Percentiles rank a stretch among this genome's conserved stretches.
These are phyloP conservation scores for Archivesica marissinica DNA, from an alignment of 1,140 invertebrate species.

Conservation along the genomic window DNA sequence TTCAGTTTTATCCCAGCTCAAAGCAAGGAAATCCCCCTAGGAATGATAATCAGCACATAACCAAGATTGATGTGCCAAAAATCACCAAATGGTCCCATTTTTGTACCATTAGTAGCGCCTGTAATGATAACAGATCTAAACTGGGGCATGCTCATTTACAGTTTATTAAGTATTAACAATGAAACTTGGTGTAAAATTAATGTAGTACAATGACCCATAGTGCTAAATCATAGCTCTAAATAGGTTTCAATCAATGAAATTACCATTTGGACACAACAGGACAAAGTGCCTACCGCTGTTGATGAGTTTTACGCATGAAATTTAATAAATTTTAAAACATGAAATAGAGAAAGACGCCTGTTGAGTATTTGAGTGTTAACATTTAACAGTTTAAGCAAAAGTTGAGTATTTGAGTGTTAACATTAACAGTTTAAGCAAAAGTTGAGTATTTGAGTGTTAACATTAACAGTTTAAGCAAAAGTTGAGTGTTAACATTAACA, in stretches of 20 bases:
- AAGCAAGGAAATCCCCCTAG: background rate
- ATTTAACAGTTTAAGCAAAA: too few species aligned
- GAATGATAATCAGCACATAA: conserved; percentile 36
- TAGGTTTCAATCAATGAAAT: conserved; percentile 20
- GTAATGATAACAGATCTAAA: conserved; percentile 21
- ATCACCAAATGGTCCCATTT: conserved; percentile 38
- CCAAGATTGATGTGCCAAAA: conserved; percentile 33
- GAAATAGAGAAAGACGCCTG: background rate
- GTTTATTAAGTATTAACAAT: conserved; percentile 20
- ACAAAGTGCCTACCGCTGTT: background rate
- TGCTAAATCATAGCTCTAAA: conserved; percentile 27
- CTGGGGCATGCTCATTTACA: conserved; percentile 17
- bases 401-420: too few species aligned
- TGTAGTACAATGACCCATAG: conserved; percentile 29
- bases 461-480: too few species aligned
- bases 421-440: too few species aligned
- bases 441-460: too few species aligned
- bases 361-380: too few species aligned
- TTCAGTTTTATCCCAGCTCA: conserved; percentile 15
- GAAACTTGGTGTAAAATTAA: conserved; percentile 43
- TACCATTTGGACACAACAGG: background rate
- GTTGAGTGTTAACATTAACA: too few species aligned
- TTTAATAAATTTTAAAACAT: conserved; percentile 27
- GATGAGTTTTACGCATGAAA: conserved; percentile 29
- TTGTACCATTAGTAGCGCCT: conserved; percentile 22